Evolutionary conservation across 2,888 invertebrate genomes (phyloP).

Genomic region (Agapetus fuscipes): DNA sequence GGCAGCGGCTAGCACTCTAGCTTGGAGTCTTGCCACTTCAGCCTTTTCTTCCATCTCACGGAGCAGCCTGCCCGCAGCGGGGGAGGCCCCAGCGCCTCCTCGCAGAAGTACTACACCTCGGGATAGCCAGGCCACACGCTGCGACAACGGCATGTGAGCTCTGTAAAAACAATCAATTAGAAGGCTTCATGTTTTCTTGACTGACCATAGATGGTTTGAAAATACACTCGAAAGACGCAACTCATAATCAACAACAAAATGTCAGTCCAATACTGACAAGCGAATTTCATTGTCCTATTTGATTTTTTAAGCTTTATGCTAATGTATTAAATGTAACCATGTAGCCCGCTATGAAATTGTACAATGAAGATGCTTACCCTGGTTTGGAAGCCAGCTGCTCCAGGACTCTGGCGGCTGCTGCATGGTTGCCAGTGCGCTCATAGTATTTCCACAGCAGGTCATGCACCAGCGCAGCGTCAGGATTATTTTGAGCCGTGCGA

Average conservation of each 20-base stretch:
- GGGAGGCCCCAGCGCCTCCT: slow-evolving; percentile 68
- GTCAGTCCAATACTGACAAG: no score
- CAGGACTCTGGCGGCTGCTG: slow-evolving; percentile 84
- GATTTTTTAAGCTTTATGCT: no score
- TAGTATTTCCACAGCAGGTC: slow-evolving; percentile 95
- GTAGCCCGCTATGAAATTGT: no score
- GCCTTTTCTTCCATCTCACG: slow-evolving; percentile 88
- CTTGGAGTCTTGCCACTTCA: slow-evolving; percentile 82
- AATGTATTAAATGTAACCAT: no score
- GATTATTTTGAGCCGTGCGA: slow-evolving; percentile 44
- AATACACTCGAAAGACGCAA: no score
- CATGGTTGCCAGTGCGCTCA: slow-evolving; percentile 84
- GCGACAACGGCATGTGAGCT: slow-evolving; percentile 60
- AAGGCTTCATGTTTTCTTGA: not conserved
- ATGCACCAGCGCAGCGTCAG: slow-evolving; percentile 51
- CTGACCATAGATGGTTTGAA: no score
- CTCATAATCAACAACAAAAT: no score
- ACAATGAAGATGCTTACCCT: no score
- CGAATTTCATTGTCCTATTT: no score
- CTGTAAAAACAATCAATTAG: slow-evolving; percentile 36
- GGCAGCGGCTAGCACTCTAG: slow-evolving; percentile 49
- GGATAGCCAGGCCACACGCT: slow-evolving; percentile 84
- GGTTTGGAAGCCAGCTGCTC: slow-evolving; percentile 73
- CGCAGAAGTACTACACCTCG: slow-evolving; percentile 93
- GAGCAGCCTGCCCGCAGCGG: slow-evolving; percentile 65